phyloP scores from a whole-genome alignment of 2,888 invertebrate genomes.

The Caenorhabditis sp. region DNA sequence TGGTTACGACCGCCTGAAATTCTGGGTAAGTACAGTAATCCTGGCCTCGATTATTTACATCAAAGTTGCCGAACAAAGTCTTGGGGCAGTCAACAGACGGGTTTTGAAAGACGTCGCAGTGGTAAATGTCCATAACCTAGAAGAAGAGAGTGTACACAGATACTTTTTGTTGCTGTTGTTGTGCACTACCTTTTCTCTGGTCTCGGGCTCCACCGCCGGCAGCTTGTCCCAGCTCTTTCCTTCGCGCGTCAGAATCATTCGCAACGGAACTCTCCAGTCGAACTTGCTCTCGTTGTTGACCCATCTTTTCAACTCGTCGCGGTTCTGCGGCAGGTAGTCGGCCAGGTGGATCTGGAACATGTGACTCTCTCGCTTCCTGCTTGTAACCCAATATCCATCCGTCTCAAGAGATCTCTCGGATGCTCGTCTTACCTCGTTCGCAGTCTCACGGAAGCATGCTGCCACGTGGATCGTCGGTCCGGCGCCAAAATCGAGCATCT shows the following conservation, averaged over 20 bases:
- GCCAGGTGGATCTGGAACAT: conserved; percentile 73
- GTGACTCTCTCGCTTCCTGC: conserved; percentile 14
- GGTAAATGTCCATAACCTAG: conserved; percentile 68
- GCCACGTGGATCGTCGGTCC: conserved; percentile 78
- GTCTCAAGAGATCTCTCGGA: not conserved
- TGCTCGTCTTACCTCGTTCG: conserved; percentile 63
- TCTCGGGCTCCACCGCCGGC: conserved; percentile 54
- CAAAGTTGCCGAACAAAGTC: conserved; percentile 65
- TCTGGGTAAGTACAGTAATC: too few relatives aligned
- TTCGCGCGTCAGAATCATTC: conserved; percentile 67
- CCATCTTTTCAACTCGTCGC: conserved; percentile 73
- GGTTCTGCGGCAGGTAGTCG: conserved; percentile 76
- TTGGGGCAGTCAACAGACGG: conserved; percentile 68
- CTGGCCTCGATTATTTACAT: conserved; percentile 48
- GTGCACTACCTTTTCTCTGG: conserved; percentile 66
- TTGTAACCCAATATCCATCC: conserved; percentile 16
- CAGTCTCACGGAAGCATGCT: conserved; percentile 71
- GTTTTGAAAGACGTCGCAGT: conserved; percentile 72
- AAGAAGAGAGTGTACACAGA: not conserved
- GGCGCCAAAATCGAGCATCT: conserved; percentile 66
- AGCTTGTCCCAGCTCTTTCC: conserved; percentile 62
- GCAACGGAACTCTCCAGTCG: conserved; percentile 66
- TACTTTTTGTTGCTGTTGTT: not conserved
- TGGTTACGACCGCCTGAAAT: conserved; percentile 71
- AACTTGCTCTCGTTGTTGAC: conserved; percentile 63